Percentiles rank a stretch among this genome's conserved stretches.
Conservation (phyloP, 1,140 invertebrate species). For the Leptoteleia sp. region DNA sequence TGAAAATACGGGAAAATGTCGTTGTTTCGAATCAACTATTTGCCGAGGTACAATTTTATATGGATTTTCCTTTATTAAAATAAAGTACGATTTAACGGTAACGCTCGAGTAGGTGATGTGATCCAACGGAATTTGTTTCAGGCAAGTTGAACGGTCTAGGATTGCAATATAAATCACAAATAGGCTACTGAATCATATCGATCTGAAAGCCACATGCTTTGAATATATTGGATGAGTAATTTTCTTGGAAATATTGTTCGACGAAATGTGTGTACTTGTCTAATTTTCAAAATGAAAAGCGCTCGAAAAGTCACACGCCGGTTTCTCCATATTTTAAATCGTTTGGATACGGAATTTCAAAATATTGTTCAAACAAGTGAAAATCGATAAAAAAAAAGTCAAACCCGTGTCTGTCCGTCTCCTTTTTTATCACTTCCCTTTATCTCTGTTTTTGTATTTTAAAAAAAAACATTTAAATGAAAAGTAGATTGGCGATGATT, state of each 20-base stretch:
- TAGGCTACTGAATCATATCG: slow-evolving; percentile 66
- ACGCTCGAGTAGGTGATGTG: slow-evolving; percentile 46
- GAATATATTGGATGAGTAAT: slow-evolving; percentile 64
- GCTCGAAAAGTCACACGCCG: neutral
- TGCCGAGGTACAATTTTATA: slow-evolving; percentile 29
- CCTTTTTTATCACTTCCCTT: too few relatives aligned
- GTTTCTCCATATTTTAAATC: too few relatives aligned
- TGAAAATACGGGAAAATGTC: too few relatives aligned
- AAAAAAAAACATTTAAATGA: too few relatives aligned
- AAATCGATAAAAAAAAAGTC: too few relatives aligned
- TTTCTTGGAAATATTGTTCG: slow-evolving; percentile 57
- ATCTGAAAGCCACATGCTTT: slow-evolving; percentile 57
- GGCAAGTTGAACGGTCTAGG: slow-evolving; percentile 56
- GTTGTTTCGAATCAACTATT: slow-evolving; percentile 25
- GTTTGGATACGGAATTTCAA: too few relatives aligned
- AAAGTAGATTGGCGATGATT: too few relatives aligned
- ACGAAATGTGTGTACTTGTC: slow-evolving; percentile 23
- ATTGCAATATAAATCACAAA: slow-evolving; percentile 62
- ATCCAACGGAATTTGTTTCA: slow-evolving; percentile 60
- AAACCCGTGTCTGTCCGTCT: too few relatives aligned
- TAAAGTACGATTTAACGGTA: slow-evolving; percentile 51
- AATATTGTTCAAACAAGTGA: too few relatives aligned
- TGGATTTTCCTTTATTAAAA: slow-evolving; percentile 54
- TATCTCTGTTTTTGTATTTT: too few relatives aligned
- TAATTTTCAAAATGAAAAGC: slow-evolving; percentile 19